Percentiles rank a stretch among this genome's conserved stretches.
Conservation (phyloP, 2,113 vertebrate species). For the Macroglossus sobrinus region DNA sequence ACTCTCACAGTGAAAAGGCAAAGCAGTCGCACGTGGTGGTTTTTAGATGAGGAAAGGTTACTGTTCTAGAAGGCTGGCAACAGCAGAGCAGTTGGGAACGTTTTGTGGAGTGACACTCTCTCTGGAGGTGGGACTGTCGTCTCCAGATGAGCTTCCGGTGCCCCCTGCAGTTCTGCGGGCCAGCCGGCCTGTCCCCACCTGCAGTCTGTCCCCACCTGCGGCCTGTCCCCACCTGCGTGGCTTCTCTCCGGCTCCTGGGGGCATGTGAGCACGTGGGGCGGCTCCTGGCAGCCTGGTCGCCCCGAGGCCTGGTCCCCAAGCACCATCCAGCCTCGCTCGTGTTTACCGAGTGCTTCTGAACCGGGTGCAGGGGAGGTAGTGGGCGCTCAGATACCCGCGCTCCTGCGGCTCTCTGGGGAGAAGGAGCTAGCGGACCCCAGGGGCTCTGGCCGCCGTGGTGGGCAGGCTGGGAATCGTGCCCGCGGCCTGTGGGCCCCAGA, state of each 20-base stretch:
- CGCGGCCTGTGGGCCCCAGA: background rate
- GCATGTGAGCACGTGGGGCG: background rate
- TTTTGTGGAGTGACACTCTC: background rate
- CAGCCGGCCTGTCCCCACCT: rapidly evolving
- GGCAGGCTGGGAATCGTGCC: background rate
- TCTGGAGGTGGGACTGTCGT: rapidly evolving
- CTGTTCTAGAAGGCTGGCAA: background rate
- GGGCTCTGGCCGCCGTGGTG: rapidly evolving
- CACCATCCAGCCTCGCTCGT: rapidly evolving
- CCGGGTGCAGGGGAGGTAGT: background rate
- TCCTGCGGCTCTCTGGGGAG: background rate
- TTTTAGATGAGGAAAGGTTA: background rate
- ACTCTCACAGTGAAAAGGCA: background rate
- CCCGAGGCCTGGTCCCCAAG: background rate
- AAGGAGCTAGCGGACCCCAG: background rate
- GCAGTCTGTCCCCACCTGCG: too few species aligned
- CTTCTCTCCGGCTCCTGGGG: too few species aligned
- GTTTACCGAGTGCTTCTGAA: rapidly evolving
- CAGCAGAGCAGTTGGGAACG: rapidly evolving
- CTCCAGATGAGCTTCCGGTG: background rate
- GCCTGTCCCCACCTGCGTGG: rapidly evolving
- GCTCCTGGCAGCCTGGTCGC: background rate
- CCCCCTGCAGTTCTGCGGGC: background rate
- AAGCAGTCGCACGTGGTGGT: background rate
- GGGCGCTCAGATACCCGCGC: background rate